Conservation (phyloP, 2,888 invertebrate genomes). For the Drosophila crucigera region DNA sequence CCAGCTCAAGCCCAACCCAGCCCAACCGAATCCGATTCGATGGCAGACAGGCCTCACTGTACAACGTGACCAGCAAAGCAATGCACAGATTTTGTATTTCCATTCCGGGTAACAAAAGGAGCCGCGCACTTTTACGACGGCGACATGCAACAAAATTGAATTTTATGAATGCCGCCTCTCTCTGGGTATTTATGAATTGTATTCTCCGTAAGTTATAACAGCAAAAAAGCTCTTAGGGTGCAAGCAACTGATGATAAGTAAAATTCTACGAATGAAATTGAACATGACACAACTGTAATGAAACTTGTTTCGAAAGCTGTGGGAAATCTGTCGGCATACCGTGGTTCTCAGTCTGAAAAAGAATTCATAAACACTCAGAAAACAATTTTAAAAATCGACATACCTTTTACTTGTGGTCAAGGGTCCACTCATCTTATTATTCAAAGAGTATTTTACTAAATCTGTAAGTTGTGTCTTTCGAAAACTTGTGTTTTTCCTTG, state of each 20-base stretch:
- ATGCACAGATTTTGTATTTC: constrained; percentile 80
- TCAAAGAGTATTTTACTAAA: too few species aligned
- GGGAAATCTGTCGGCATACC: constrained; percentile 41
- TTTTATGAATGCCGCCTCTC: constrained; percentile 69
- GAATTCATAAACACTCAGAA: background rate
- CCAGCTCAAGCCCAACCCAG: constrained; percentile 16
- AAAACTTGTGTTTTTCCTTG: too few species aligned
- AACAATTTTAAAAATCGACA: background rate
- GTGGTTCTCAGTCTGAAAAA: constrained; percentile 29
- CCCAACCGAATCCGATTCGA: constrained; percentile 25
- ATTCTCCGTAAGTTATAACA: constrained; percentile 54
- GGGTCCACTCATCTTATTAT: too few species aligned
- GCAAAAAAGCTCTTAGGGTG: constrained; percentile 67
- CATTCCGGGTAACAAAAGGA: constrained; percentile 74
- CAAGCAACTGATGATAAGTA: constrained; percentile 64
- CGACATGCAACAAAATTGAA: constrained; percentile 80
- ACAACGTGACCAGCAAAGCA: constrained; percentile 79
- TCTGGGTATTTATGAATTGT: constrained; percentile 75
- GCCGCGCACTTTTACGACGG: constrained; percentile 78
- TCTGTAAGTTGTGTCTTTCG: too few species aligned
- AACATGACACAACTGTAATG: constrained; percentile 79
- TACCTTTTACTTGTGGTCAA: too few species aligned
- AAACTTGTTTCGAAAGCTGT: constrained; percentile 63
- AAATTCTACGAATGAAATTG: constrained; percentile 69
- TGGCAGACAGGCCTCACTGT: constrained; percentile 20